Evolutionary conservation across 2,113 vertebrate genomes (phyloP).

Genomic region (Cygnus buccinator): DNA sequence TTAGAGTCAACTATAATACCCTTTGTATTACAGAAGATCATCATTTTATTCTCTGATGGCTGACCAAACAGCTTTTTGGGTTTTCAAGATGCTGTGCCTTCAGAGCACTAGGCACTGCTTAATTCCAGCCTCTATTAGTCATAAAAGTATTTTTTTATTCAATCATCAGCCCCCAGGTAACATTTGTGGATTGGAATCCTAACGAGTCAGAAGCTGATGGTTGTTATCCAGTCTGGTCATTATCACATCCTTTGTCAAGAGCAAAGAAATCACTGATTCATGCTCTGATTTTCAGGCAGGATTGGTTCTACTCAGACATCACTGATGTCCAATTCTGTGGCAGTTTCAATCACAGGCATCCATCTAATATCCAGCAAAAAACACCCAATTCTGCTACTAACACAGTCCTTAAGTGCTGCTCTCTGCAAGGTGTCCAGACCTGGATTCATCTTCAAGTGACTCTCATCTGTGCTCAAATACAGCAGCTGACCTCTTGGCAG

Average conservation of each 20-base stretch:
- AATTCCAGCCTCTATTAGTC: conserved; percentile 39
- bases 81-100: conserved; percentile 47
- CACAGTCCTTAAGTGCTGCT: conserved; percentile 47
- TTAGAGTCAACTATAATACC: conserved; percentile 13
- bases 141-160: conserved; percentile 63
- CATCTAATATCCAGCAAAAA: conserved; percentile 31
- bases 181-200: conserved; percentile 60
- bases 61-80: conserved; percentile 33
- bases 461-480: conserved; percentile 49
- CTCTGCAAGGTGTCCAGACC: conserved; percentile 57
- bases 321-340: conserved; percentile 66
- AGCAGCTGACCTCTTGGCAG: conserved; percentile 40
- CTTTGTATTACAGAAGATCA: neutral
- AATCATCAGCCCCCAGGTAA: conserved; percentile 62
- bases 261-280: conserved; percentile 73
- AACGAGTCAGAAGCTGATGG: conserved; percentile 66
- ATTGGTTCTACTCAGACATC: conserved; percentile 75
- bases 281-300: conserved; percentile 75
- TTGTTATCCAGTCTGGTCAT: conserved; percentile 68
- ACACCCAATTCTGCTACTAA: conserved; percentile 34
- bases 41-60: neutral
- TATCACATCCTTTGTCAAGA: conserved; percentile 72
- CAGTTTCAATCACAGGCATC: conserved; percentile 63
- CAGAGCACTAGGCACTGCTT: neutral
- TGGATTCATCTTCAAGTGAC: conserved; percentile 45